These are phyloP conservation scores for Cyclopterus lumpus DNA, from an alignment of 2,797 vertebrate species.

Conservation along the genomic window DNA sequence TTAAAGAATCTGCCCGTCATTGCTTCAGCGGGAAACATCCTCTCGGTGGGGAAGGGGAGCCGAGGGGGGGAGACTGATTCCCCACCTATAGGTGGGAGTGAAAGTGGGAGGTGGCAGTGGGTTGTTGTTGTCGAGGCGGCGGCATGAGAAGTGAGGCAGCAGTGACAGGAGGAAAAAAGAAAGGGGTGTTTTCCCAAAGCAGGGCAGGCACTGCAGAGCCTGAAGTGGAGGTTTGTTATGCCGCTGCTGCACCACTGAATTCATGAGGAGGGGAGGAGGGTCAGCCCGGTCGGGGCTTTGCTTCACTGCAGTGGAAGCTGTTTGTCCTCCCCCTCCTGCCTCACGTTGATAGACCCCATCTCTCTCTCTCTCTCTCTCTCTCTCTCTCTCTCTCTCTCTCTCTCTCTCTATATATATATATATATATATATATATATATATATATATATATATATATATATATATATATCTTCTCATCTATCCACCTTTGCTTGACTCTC, in stretches of 20 bases:
- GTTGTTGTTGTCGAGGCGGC: not conserved
- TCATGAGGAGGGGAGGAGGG: conserved; percentile 64
- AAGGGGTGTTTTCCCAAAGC: conserved; percentile 59
- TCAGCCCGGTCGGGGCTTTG: conserved; percentile 39
- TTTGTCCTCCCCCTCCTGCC: conserved; percentile 25
- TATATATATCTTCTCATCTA: too few species aligned
- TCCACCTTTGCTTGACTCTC: conserved; percentile 20
- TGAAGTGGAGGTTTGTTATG: conserved; percentile 57
- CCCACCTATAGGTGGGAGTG: not conserved
- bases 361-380: conserved; percentile 11
- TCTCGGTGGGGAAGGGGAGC: not conserved
- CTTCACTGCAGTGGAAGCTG: conserved; percentile 67
- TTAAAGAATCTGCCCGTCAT: conserved; percentile 1
- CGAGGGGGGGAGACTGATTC: not conserved
- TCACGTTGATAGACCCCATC: conserved; percentile 32
- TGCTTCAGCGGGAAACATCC: not conserved
- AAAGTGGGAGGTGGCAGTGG: not conserved
- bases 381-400: conserved; percentile 12
- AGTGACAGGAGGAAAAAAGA: not conserved
- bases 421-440: too few species aligned
- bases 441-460: too few species aligned
- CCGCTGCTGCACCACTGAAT: conserved; percentile 68
- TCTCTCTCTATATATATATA: too few species aligned
- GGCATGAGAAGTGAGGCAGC: not conserved
- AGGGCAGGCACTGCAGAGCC: conserved; percentile 65